A percentile compares a stretch with the other conserved stretches of the same genome.
These are phyloP conservation scores for Cantharis lateralis DNA, from an alignment of 2,888 invertebrate species.

Conservation along the genomic window DNA sequence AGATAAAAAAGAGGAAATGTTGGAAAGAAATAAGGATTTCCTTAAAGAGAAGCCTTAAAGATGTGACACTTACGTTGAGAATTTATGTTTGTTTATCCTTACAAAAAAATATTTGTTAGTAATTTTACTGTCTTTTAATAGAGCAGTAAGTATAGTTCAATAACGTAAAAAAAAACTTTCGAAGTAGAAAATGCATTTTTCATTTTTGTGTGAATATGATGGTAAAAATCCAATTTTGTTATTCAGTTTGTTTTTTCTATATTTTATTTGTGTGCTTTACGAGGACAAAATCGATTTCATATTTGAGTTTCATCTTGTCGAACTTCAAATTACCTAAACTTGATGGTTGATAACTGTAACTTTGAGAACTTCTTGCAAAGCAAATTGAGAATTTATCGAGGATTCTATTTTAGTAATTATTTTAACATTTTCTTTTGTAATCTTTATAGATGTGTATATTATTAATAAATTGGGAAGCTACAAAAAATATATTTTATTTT, in stretches of 20 bases:
- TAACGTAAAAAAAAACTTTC: background rate
- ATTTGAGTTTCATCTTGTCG: background rate
- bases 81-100: background rate
- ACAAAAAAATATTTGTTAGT: background rate
- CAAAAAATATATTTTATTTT: background rate
- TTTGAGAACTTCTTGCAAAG: background rate
- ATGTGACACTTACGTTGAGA: background rate
- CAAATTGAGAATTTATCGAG: background rate
- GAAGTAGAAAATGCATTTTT: background rate
- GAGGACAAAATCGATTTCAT: background rate
- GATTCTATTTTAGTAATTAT: background rate
- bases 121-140: background rate
- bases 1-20: slow-evolving; percentile 62
- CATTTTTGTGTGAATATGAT: background rate
- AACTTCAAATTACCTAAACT: background rate
- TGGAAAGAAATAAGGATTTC: slow-evolving; percentile 60
- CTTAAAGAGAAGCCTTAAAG: slow-evolving; percentile 48
- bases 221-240: background rate
- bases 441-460: background rate
- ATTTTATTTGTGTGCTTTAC: background rate
- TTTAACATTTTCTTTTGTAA: background rate
- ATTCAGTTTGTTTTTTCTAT: background rate
- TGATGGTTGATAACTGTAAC: background rate
- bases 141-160: background rate
- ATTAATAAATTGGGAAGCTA: background rate